Evolutionary conservation across 2,797 vertebrate species (phyloP).

Genomic region (Sebastes wilsoni): DNA sequence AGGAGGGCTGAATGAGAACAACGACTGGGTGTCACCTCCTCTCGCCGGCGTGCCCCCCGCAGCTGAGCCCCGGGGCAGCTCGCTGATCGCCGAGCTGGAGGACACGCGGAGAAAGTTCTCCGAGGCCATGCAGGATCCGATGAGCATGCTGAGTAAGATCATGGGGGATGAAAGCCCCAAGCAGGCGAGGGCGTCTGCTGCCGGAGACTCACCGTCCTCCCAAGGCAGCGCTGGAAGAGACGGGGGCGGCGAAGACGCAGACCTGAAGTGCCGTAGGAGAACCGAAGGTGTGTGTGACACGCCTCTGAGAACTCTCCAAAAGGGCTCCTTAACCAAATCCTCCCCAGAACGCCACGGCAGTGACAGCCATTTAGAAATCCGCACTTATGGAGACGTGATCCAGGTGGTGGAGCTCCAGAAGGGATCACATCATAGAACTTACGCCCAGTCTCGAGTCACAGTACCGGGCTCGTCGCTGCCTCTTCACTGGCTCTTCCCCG

Average conservation of each 20-base stretch:
- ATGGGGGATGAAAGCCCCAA: slow-evolving; percentile 86
- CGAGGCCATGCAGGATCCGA: slow-evolving; percentile 88
- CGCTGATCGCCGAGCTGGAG: slow-evolving; percentile 86
- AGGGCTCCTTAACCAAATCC: slow-evolving; percentile 35
- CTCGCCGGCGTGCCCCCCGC: slow-evolving; percentile 54
- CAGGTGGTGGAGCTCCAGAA: slow-evolving; percentile 81
- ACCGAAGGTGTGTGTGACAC: slow-evolving; percentile 51
- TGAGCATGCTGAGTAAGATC: slow-evolving; percentile 88
- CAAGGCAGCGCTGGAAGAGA: slow-evolving; percentile 47
- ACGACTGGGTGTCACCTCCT: slow-evolving; percentile 28
- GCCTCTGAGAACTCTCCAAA: slow-evolving; percentile 50
- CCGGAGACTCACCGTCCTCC: slow-evolving; percentile 51
- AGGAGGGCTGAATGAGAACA: slow-evolving; percentile 4
- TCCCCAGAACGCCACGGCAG: slow-evolving; percentile 41
- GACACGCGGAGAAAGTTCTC: slow-evolving; percentile 87
- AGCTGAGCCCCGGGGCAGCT: slow-evolving; percentile 77
- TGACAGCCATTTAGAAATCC: slow-evolving; percentile 80
- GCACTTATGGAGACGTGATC: slow-evolving; percentile 80
- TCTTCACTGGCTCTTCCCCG: slow-evolving; percentile 76
- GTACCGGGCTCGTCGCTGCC: slow-evolving; percentile 65
- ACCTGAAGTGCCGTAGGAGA: slow-evolving; percentile 50
- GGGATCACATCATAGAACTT: not conserved
- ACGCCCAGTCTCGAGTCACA: slow-evolving; percentile 6
- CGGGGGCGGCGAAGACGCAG: slow-evolving; percentile 32
- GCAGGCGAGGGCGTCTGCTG: slow-evolving; percentile 51